These are phyloP conservation scores for Hypena proboscidalis DNA, from an alignment of 2,888 invertebrate species.

Conservation along the genomic window DNA sequence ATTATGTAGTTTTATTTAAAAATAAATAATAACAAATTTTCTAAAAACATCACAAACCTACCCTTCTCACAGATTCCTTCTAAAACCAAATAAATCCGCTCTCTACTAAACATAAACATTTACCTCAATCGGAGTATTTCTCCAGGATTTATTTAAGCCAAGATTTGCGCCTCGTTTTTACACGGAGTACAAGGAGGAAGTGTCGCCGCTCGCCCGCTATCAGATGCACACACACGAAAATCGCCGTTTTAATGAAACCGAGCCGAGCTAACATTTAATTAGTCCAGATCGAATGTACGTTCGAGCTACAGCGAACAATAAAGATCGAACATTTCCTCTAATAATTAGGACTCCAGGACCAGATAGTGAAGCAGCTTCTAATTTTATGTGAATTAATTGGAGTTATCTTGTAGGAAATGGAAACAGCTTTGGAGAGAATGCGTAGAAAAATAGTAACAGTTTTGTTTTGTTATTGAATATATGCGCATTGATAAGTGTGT, in stretches of 20 bases:
- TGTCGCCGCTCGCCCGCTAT: constrained; percentile 56
- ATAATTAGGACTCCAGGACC: constrained; percentile 74
- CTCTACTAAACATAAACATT: constrained; percentile 26
- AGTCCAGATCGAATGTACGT: constrained; percentile 71
- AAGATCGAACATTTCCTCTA: constrained; percentile 78
- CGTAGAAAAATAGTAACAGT: neutral
- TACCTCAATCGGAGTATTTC: constrained; percentile 17
- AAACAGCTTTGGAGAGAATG: constrained; percentile 3
- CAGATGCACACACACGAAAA: constrained; percentile 81
- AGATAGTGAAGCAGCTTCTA: constrained; percentile 68
- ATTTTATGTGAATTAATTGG: constrained; percentile 76
- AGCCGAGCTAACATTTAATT: constrained; percentile 69
- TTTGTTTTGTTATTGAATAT: neutral
- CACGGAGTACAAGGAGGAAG: constrained; percentile 44
- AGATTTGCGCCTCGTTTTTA: constrained; percentile 43
- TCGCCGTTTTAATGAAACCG: constrained; percentile 75
- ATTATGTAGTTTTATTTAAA: no score
- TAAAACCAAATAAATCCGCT: constrained; percentile 2
- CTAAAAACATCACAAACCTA: neutral
- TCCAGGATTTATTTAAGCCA: constrained; percentile 38
- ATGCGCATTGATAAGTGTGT: no score
- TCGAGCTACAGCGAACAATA: constrained; percentile 71
- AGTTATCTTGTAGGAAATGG: constrained; percentile 69
- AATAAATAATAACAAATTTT: no score
- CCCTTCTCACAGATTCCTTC: neutral